Conservation (phyloP, 2,797 vertebrate species). For the Microctenopoma steveboyesi region DNA sequence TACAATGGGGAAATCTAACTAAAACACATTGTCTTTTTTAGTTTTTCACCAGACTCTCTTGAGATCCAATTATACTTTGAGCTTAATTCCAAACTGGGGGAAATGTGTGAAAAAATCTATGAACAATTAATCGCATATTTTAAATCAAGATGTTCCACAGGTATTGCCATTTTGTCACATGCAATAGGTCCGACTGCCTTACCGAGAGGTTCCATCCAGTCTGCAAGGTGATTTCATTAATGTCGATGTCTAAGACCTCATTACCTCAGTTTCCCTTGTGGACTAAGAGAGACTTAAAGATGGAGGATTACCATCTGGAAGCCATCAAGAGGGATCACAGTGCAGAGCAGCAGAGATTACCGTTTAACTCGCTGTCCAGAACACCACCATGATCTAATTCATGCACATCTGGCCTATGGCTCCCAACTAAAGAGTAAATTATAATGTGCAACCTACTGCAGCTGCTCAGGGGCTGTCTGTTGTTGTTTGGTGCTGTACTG, state of each 20-base stretch:
- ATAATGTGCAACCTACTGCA: slow-evolving; percentile 21
- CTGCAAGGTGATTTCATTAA: slow-evolving; percentile 65
- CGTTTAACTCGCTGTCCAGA: slow-evolving; percentile 59
- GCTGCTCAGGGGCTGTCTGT: slow-evolving; percentile 18
- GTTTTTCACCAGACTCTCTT: slow-evolving; percentile 21
- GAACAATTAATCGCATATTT: slow-evolving; percentile 16
- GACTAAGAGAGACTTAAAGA: slow-evolving; percentile 70
- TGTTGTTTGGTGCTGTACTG: not conserved
- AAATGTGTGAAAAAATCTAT: slow-evolving; percentile 40
- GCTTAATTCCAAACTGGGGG: slow-evolving; percentile 38
- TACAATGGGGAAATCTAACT: slow-evolving; percentile 50
- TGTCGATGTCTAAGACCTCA: slow-evolving; percentile 68
- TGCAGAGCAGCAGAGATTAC: slow-evolving; percentile 58
- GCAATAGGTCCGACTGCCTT: slow-evolving; percentile 5
- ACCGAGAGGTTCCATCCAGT: slow-evolving; percentile 5
- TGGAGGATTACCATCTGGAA: slow-evolving; percentile 77
- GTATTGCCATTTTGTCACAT: not conserved
- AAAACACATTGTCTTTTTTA: slow-evolving; percentile 43
- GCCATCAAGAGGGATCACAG: slow-evolving; percentile 61
- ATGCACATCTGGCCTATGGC: slow-evolving; percentile 66
- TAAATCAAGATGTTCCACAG: slow-evolving; percentile 20
- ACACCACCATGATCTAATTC: slow-evolving; percentile 62
- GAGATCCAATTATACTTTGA: slow-evolving; percentile 59
- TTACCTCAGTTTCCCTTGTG: slow-evolving; percentile 70
- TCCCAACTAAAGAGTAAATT: slow-evolving; percentile 37